Percentiles rank a stretch among this genome's conserved stretches.
Evolutionary conservation across 2,888 invertebrate species (phyloP).

Genomic region (Diarsia dahlii): DNA sequence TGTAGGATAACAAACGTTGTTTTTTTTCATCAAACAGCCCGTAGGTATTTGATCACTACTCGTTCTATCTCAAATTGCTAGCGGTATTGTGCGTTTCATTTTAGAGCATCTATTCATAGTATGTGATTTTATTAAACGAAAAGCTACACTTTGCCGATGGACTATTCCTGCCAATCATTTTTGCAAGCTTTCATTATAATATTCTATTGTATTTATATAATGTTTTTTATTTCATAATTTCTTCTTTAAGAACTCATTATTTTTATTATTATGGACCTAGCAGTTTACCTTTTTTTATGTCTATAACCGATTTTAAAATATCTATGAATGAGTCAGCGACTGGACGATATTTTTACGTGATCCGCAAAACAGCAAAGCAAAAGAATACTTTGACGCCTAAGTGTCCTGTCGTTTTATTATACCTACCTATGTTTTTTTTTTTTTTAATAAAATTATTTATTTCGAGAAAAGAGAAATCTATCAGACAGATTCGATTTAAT

Average conservation of each 20-base stretch:
- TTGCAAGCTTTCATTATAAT: not conserved
- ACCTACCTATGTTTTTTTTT: too few relatives aligned
- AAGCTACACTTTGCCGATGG: not conserved
- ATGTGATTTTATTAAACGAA: not conserved
- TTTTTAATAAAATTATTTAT: too few relatives aligned
- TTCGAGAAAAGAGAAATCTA: too few relatives aligned
- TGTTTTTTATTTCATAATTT: not conserved
- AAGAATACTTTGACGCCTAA: too few relatives aligned
- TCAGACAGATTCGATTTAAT: too few relatives aligned
- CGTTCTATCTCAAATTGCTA: not conserved
- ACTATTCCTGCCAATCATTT: not conserved
- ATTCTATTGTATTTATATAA: not conserved
- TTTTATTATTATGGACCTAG: not conserved
- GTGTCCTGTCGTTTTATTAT: too few relatives aligned
- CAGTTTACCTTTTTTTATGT: too few relatives aligned
- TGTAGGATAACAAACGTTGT: not conserved
- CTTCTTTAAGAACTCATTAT: not conserved
- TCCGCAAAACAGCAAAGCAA: too few relatives aligned
- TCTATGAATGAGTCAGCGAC: too few relatives aligned
- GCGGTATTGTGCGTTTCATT: not conserved
- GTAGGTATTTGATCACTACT: not conserved
- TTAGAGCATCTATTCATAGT: not conserved
- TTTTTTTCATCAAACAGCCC: not conserved
- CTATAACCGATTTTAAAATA: not conserved
- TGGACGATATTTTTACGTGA: too few relatives aligned